These are phyloP conservation scores for Chloroceryle aenea DNA, from an alignment of 2,113 vertebrate genomes.

Conservation along the genomic window DNA sequence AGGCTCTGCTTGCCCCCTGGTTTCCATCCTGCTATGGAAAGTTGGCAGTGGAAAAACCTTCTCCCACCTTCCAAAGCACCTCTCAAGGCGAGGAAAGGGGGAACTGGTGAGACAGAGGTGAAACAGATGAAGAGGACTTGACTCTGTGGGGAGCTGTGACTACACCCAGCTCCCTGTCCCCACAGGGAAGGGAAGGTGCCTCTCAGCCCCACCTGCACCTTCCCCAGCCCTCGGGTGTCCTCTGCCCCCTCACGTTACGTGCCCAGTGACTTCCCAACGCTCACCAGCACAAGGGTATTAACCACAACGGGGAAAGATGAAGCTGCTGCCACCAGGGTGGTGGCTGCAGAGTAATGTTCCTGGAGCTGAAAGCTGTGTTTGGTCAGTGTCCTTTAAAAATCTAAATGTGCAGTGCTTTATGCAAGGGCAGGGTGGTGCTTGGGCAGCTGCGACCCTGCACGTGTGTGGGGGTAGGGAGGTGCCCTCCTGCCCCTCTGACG, in stretches of 20 bases:
- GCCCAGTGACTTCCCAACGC: not conserved
- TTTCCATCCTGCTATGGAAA: not conserved
- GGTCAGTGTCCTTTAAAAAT: too few species aligned
- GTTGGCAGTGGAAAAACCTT: not conserved
- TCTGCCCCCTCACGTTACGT: not conserved
- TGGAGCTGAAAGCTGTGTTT: not conserved
- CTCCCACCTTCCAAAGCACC: not conserved
- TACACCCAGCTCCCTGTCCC: not conserved
- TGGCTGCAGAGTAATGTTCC: not conserved
- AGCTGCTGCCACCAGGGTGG: not conserved
- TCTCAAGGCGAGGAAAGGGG: not conserved
- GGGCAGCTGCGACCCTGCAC: fast-evolving
- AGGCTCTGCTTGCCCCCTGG: not conserved
- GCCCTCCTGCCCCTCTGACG: not conserved
- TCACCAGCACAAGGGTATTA: not conserved
- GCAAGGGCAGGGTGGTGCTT: not conserved
- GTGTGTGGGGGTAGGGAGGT: not conserved
- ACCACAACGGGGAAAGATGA: not conserved
- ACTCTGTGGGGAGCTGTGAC: not conserved
- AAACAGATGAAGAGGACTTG: not conserved
- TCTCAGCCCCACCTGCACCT: not conserved
- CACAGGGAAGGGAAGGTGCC: not conserved
- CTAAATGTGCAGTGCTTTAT: fast-evolving
- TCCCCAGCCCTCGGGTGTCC: not conserved
- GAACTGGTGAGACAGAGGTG: not conserved